Percentiles rank a stretch among this genome's conserved stretches.
Evolutionary conservation across 2,113 vertebrate genomes (phyloP).

Genomic region (Dissostichus mawsoni): DNA sequence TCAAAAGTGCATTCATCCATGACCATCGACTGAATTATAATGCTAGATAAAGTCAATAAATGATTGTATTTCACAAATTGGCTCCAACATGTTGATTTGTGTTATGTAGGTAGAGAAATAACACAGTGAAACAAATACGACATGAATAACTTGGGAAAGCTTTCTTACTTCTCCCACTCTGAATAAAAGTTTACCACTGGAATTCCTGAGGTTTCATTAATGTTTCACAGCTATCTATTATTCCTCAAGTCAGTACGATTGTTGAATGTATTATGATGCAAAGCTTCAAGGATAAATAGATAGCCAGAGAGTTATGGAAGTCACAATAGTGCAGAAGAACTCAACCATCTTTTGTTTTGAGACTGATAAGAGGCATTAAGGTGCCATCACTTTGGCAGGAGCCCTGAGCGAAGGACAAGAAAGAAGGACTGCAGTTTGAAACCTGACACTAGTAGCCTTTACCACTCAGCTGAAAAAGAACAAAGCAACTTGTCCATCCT

Average conservation of each 20-base stretch:
- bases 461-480: slow-evolving; percentile 41
- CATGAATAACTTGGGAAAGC: slow-evolving; percentile 21
- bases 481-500: slow-evolving; percentile 47
- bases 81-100: slow-evolving; percentile 28
- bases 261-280: neutral
- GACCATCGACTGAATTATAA: slow-evolving; percentile 2
- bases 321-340: neutral
- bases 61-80: slow-evolving; percentile 39
- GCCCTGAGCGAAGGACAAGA: slow-evolving; percentile 6
- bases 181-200: neutral
- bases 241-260: neutral
- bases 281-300: neutral
- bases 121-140: slow-evolving; percentile 9
- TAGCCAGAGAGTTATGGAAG: neutral
- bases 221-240: neutral
- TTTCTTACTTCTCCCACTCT: slow-evolving; percentile 10
- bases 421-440: slow-evolving; percentile 12
- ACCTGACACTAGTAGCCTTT: slow-evolving; percentile 35
- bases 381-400: slow-evolving; percentile 19
- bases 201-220: neutral
- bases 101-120: slow-evolving; percentile 22
- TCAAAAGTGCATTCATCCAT: slow-evolving; percentile 39
- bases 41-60: slow-evolving; percentile 21
- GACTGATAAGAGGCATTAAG: slow-evolving; percentile 48
- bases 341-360: slow-evolving; percentile 17